Percentiles rank a stretch among this genome's conserved stretches.
phyloP scores from a whole-genome alignment of 2,113 vertebrate species.

The Rhinichthys klamathensis region DNA sequence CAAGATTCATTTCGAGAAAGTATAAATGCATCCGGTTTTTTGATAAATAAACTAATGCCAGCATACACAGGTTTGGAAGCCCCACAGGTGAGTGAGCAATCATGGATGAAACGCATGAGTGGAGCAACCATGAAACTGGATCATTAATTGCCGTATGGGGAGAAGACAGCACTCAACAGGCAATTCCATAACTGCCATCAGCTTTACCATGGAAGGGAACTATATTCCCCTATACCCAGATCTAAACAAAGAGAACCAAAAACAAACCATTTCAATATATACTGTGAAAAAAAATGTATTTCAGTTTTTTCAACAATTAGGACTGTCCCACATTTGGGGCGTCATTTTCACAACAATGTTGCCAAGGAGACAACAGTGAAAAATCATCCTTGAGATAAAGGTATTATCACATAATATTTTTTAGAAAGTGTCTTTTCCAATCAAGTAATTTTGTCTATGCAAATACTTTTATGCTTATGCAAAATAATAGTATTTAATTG shows the following conservation, averaged over 20 bases:
- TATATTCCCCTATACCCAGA: background rate
- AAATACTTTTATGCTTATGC: too few relatives aligned
- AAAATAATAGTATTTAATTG: too few relatives aligned
- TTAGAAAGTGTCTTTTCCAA: background rate
- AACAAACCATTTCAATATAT: background rate
- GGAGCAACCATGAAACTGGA: background rate
- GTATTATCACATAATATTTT: background rate
- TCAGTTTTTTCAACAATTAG: background rate
- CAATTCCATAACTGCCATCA: background rate
- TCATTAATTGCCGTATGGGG: background rate
- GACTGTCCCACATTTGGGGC: background rate
- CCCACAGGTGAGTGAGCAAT: background rate
- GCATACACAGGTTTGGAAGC: background rate
- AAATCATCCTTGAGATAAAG: background rate
- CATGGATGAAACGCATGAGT: background rate
- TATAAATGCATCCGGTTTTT: background rate
- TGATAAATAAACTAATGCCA: background rate
- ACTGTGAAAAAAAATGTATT: background rate
- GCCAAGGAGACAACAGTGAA: background rate
- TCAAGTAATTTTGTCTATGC: too few relatives aligned
- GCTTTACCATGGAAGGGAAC: background rate
- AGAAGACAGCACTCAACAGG: background rate
- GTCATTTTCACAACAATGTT: background rate
- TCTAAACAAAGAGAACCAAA: background rate
- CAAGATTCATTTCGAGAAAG: background rate